A percentile compares a stretch with the other conserved stretches of the same genome.
These are phyloP conservation scores for Caenorhabditis wallacei DNA, from an alignment of 2,888 invertebrate species.

Conservation along the genomic window DNA sequence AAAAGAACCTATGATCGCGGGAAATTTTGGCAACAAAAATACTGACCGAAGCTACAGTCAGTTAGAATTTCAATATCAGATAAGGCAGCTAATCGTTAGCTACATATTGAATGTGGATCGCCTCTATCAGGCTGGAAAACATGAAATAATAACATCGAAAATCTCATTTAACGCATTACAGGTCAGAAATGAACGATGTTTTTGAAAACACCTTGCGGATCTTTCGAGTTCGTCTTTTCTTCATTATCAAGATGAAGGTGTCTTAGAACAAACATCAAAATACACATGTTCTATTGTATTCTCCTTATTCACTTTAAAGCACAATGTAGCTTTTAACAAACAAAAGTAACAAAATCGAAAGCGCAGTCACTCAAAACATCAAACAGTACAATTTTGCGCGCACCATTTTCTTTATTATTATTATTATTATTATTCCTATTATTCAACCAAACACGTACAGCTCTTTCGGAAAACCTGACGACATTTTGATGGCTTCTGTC, in stretches of 20 bases:
- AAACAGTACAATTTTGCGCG: constrained; percentile 49
- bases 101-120: no score
- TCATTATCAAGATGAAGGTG: background rate
- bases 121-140: no score
- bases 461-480: constrained; percentile 41
- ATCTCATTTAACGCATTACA: no score
- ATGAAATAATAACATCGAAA: no score
- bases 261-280: background rate
- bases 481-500: constrained; percentile 65
- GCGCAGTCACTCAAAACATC: constrained; percentile 37
- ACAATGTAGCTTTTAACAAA: background rate
- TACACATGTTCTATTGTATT: background rate
- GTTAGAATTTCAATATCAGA: no score
- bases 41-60: no score
- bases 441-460: constrained; percentile 49
- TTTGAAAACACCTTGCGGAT: no score
- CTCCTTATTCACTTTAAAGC: background rate
- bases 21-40: no score
- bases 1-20: no score
- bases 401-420: constrained; percentile 13
- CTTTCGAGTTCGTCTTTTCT: background rate
- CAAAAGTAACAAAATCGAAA: constrained; percentile 31
- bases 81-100: no score
- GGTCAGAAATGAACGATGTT: no score
- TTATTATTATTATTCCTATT: constrained; percentile 35